phyloP scores from a whole-genome alignment of 2,888 invertebrate species.

The Byasa hedistus region DNA sequence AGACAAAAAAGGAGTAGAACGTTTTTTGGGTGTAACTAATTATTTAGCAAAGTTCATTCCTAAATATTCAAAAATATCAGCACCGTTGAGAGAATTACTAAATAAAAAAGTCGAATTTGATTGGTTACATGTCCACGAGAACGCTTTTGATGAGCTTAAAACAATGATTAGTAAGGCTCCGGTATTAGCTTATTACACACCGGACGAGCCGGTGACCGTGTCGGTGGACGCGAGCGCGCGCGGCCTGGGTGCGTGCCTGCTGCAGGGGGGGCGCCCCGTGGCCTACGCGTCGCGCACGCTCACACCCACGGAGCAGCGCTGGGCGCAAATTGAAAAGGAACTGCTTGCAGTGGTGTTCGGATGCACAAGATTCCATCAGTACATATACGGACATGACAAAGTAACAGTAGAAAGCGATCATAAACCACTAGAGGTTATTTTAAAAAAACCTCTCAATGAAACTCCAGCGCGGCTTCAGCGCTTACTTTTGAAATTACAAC shows the following conservation, averaged over 20 bases:
- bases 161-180: background rate
- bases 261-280: background rate
- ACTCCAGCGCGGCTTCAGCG: no score
- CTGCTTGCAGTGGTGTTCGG: background rate
- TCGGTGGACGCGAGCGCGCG: background rate
- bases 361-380: background rate
- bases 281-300: background rate
- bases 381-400: background rate
- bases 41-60: no score
- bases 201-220: no score
- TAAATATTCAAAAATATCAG: no score
- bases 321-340: background rate
- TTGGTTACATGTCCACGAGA: background rate
- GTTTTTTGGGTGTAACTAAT: no score
- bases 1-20: no score
- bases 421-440: no score
- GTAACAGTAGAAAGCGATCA: background rate
- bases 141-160: background rate
- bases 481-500: no score
- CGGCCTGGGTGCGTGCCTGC: background rate
- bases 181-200: no score
- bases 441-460: background rate
- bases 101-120: background rate
- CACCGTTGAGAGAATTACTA: background rate
- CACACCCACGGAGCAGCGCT: background rate